Percentiles rank a stretch among this genome's conserved stretches.
These are phyloP conservation scores for Anniella stebbinsi DNA, from an alignment of 2,797 vertebrate genomes.

Conservation along the genomic window DNA sequence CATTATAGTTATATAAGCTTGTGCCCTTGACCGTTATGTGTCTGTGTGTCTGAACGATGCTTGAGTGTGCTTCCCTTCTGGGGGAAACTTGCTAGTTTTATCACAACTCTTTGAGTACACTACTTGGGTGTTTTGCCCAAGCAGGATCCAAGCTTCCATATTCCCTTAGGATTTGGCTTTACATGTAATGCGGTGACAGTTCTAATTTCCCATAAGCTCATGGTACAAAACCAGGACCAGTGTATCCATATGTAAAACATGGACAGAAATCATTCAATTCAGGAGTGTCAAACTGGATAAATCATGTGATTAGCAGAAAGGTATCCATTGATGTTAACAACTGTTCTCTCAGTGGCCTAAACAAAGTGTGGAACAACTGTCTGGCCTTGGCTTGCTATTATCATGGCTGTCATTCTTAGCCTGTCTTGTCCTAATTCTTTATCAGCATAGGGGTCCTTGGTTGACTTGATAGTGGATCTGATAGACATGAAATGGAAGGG, in stretches of 20 bases:
- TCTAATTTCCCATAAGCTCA: background rate
- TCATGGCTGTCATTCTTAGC: background rate
- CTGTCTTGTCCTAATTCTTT: background rate
- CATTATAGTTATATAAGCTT: too few relatives aligned
- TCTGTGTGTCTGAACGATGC: too few relatives aligned
- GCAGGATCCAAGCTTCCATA: background rate
- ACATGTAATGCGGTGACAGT: background rate
- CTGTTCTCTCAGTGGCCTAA: background rate
- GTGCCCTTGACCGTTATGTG: too few relatives aligned
- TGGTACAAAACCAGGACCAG: too few relatives aligned
- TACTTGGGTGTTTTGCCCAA: background rate
- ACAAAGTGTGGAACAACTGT: background rate
- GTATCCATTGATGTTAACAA: background rate
- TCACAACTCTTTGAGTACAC: background rate
- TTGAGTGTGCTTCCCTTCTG: too few relatives aligned
- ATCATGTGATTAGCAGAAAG: background rate
- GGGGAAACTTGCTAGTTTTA: background rate
- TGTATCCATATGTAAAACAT: background rate
- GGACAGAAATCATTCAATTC: background rate
- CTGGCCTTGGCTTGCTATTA: background rate
- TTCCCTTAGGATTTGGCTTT: background rate
- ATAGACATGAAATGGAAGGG: background rate
- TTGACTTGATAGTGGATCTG: conserved; percentile 5
- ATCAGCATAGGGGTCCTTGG: background rate
- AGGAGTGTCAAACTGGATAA: background rate